Evolutionary conservation across 2,888 invertebrate species (phyloP).

Genomic region (Chironomus riparius): DNA sequence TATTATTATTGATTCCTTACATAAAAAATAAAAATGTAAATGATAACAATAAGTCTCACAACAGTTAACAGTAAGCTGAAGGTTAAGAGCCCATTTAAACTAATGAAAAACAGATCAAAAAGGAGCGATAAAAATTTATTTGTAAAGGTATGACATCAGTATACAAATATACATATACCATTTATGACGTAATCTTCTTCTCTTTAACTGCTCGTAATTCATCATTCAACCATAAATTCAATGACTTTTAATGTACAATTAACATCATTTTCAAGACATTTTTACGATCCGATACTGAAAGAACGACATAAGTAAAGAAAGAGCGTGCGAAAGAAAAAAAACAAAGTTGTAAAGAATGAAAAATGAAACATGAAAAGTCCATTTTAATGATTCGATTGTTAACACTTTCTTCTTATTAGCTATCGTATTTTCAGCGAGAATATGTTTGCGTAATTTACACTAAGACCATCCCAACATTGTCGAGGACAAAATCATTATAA

Average conservation of each 20-base stretch:
- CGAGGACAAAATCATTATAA: not conserved
- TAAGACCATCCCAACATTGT: no score
- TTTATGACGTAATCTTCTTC: not conserved
- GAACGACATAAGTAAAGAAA: no score
- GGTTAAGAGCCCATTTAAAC: no score
- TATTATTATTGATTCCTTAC: no score
- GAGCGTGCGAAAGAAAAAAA: not conserved
- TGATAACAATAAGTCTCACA: no score
- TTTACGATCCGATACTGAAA: not conserved
- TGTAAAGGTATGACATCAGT: not conserved
- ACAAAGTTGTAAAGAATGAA: no score
- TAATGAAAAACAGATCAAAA: not conserved
- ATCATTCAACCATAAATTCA: conserved; percentile 9
- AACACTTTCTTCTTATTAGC: conserved; percentile 4
- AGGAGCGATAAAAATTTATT: not conserved
- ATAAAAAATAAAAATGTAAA: no score
- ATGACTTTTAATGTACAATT: conserved; percentile 20
- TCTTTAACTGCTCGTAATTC: conserved; percentile 16
- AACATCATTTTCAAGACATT: not conserved
- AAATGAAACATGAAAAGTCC: conserved; percentile 11
- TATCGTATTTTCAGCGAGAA: not conserved
- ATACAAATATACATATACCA: not conserved
- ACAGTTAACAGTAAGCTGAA: not conserved
- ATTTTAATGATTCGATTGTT: not conserved
- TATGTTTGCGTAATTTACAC: not conserved